Conservation (phyloP, 2,888 invertebrate genomes). For the Cephus pulcher region DNA sequence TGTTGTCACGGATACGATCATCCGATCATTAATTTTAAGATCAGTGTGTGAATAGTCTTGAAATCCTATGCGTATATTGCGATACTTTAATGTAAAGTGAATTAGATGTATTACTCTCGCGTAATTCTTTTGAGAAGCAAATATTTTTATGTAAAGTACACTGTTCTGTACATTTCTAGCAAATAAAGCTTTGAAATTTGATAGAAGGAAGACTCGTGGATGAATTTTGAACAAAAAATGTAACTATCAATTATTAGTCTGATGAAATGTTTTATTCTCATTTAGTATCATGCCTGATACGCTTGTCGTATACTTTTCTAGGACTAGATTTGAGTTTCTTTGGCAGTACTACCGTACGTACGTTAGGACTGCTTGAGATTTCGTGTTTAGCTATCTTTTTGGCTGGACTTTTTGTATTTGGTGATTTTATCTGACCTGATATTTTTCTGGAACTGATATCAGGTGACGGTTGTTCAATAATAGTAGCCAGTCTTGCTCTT, state of each 20-base stretch:
- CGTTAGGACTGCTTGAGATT: constrained; percentile 9
- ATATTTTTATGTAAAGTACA: neutral
- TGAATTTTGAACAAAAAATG: neutral
- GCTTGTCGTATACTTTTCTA: constrained; percentile 25
- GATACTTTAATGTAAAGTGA: constrained; percentile 1
- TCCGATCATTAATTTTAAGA: neutral
- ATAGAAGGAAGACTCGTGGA: neutral
- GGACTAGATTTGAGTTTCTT: constrained; percentile 28
- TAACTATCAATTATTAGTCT: neutral
- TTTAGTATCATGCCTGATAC: constrained; percentile 21
- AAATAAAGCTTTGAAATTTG: neutral
- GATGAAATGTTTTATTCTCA: neutral
- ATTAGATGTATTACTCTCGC: neutral
- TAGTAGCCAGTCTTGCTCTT: constrained; percentile 35
- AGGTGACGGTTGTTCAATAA: constrained; percentile 27
- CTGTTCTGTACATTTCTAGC: neutral
- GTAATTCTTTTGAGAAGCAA: neutral
- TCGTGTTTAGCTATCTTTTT: constrained; percentile 41
- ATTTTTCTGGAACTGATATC: constrained; percentile 1
- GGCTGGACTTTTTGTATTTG: constrained; percentile 29
- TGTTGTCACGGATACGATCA: neutral
- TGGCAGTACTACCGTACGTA: constrained; percentile 13
- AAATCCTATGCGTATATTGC: neutral
- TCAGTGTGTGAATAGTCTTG: neutral
- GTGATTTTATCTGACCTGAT: constrained; percentile 20